phyloP scores from a whole-genome alignment of 2,888 invertebrate genomes.

The Thera obeliscata region DNA sequence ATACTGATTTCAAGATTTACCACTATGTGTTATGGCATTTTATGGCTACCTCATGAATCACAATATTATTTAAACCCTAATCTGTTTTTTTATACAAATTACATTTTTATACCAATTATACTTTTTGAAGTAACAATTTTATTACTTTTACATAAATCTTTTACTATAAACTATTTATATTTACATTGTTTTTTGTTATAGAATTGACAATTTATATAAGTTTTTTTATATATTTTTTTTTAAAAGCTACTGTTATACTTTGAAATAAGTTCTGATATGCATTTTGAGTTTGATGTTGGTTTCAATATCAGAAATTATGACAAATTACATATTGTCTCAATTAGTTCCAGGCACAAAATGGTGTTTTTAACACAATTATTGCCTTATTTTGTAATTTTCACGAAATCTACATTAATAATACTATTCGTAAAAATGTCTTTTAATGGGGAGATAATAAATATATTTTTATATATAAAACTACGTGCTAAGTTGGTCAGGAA shows the following conservation, averaged over 20 bases:
- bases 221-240: constrained; percentile 63
- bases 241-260: constrained; percentile 45
- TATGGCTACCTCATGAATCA: constrained; percentile 83
- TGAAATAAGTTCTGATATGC: constrained; percentile 59
- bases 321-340: constrained; percentile 73
- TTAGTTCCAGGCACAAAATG: constrained; percentile 77
- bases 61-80: constrained; percentile 67
- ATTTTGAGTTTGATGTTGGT: constrained; percentile 14
- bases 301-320: constrained; percentile 50
- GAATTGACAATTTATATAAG: constrained; percentile 76
- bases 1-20: constrained; percentile 63
- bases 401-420: constrained; percentile 83
- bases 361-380: constrained; percentile 80
- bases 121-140: constrained; percentile 46
- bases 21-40: constrained; percentile 73
- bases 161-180: constrained; percentile 76
- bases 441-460: constrained; percentile 78
- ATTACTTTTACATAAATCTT: constrained; percentile 68
- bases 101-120: constrained; percentile 74
- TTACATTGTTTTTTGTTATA: constrained; percentile 76
- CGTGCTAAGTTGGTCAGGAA: constrained; percentile 80
- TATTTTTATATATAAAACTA: constrained; percentile 72
- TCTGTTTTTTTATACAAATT: constrained; percentile 62
- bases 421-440: constrained; percentile 85
- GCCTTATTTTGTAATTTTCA: constrained; percentile 69